phyloP scores from a whole-genome alignment of 2,888 invertebrate species.

The Drosophila pseudotalamancana region DNA sequence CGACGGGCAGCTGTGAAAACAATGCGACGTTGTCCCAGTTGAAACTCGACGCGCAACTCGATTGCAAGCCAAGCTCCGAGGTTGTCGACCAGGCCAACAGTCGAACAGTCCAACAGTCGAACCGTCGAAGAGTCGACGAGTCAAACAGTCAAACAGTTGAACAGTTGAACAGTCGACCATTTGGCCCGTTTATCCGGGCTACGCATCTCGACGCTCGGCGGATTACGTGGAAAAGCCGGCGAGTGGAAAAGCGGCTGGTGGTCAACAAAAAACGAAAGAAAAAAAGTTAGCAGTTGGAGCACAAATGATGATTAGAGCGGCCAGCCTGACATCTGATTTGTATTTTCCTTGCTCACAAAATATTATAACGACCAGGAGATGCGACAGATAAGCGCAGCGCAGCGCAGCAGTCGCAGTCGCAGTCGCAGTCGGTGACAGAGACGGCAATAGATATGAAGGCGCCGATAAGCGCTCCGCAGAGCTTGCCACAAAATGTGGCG shows the following conservation, averaged over 20 bases:
- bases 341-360: slow-evolving; percentile 81
- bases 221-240: slow-evolving; percentile 65
- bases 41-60: background rate
- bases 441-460: slow-evolving; percentile 54
- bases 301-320: slow-evolving; percentile 81
- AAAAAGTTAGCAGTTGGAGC: slow-evolving; percentile 9
- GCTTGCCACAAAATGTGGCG: slow-evolving; percentile 1
- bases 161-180: slow-evolving; percentile 13
- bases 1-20: slow-evolving; percentile 74
- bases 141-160: background rate
- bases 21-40: slow-evolving; percentile 63
- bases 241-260: slow-evolving; percentile 60
- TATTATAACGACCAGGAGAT: slow-evolving; percentile 84
- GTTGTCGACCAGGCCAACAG: slow-evolving; percentile 42
- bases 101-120: background rate
- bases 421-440: background rate
- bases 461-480: slow-evolving; percentile 44
- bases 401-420: background rate
- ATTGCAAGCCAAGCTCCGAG: slow-evolving; percentile 6
- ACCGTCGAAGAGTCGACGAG: too few relatives aligned
- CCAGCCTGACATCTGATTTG: slow-evolving; percentile 82
- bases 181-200: slow-evolving; percentile 49
- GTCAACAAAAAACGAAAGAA: too few relatives aligned
- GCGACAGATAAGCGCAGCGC: slow-evolving; percentile 39
- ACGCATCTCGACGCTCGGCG: slow-evolving; percentile 59